phyloP scores from a whole-genome alignment of 1,140 invertebrate species.

The Gryllus bimaculatus region DNA sequence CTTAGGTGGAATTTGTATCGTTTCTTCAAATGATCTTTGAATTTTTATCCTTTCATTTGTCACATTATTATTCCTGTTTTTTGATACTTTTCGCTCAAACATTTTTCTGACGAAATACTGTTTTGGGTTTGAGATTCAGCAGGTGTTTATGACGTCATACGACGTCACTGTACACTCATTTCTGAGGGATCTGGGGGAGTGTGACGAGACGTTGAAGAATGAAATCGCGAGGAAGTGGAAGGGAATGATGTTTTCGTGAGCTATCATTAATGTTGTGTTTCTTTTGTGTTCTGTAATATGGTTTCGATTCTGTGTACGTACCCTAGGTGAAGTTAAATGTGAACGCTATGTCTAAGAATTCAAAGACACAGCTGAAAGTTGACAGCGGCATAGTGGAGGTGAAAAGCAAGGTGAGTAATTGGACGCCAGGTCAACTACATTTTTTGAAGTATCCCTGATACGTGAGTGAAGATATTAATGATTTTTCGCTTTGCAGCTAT shows the following conservation, averaged over 20 bases:
- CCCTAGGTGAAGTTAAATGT: slow-evolving; percentile 20
- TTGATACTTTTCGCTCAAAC: too few relatives aligned
- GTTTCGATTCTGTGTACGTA: slow-evolving; percentile 8
- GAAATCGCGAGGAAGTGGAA: slow-evolving; percentile 3
- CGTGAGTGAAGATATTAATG: background rate
- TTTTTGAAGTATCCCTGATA: background rate
- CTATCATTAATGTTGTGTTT: background rate
- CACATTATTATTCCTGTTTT: too few relatives aligned
- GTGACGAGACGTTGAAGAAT: background rate
- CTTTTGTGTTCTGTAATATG: slow-evolving; percentile 13
- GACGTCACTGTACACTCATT: slow-evolving; percentile 9
- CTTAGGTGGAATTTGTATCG: too few relatives aligned
- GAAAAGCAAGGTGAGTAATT: slow-evolving; percentile 19
- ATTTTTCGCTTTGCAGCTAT: background rate
- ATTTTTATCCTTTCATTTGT: too few relatives aligned
- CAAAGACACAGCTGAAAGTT: slow-evolving; percentile 19
- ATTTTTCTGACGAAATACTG: background rate
- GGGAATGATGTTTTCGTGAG: background rate
- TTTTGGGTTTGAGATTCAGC: slow-evolving; percentile 8
- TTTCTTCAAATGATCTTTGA: too few relatives aligned
- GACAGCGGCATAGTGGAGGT: slow-evolving; percentile 20
- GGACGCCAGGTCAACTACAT: slow-evolving; percentile 2
- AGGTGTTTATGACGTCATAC: background rate
- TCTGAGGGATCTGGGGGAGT: background rate
- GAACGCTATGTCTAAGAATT: slow-evolving; percentile 19